phyloP scores from a whole-genome alignment of 2,888 invertebrate species.

The Campoplex capitator region DNA sequence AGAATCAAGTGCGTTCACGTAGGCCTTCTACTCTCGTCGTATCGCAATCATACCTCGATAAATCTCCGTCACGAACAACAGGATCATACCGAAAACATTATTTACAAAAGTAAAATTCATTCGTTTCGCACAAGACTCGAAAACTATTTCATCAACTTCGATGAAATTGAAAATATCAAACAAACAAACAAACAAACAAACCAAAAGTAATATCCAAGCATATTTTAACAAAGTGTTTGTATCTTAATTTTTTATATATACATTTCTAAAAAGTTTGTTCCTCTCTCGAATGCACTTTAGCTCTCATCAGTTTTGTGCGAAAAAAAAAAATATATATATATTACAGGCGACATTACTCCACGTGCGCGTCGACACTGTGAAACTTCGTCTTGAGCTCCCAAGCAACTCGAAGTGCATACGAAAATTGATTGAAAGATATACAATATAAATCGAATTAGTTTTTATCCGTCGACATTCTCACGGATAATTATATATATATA shows the following conservation, averaged over 20 bases:
- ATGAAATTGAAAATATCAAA: too few species aligned
- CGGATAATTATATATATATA: too few species aligned
- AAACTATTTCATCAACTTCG: too few species aligned
- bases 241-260: not conserved
- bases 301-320: not conserved
- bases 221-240: too few species aligned
- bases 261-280: not conserved
- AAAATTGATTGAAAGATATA: too few species aligned
- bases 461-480: too few species aligned
- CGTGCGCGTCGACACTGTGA: not conserved
- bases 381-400: not conserved
- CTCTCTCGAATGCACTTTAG: not conserved
- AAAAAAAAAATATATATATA: not conserved
- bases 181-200: too few species aligned
- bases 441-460: too few species aligned
- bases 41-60: not conserved
- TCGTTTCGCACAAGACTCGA: too few species aligned
- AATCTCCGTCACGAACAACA: not conserved
- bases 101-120: not conserved
- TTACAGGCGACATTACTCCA: too few species aligned
- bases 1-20: slow-evolving; percentile 59
- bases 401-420: not conserved
- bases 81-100: not conserved
- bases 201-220: too few species aligned
- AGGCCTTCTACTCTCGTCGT: slow-evolving; percentile 20